Conservation (phyloP, 1,140 invertebrate genomes). For the Lepidurus packardi region DNA sequence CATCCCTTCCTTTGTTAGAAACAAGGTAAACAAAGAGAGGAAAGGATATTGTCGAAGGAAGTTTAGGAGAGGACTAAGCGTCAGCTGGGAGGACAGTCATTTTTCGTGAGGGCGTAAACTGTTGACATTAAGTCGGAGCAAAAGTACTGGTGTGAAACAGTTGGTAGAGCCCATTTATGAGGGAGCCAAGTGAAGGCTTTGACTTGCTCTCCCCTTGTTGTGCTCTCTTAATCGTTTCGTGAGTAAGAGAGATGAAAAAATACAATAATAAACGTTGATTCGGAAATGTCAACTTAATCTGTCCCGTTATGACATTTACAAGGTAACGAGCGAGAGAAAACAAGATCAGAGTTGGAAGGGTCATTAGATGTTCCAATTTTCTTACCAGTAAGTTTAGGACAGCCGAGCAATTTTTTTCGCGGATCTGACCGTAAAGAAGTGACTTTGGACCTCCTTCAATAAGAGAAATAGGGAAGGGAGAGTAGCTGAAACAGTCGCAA, state of each 20-base stretch:
- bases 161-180: neutral
- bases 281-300: neutral
- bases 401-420: neutral
- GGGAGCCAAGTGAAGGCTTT: neutral
- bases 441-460: neutral
- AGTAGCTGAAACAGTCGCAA: neutral
- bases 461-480: neutral
- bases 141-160: neutral
- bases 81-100: neutral
- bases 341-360: neutral
- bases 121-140: neutral
- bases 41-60: neutral
- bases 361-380: constrained; percentile 4
- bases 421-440: neutral
- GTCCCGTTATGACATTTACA: constrained; percentile 6
- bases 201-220: neutral
- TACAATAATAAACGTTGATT: neutral
- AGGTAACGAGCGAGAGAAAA: neutral
- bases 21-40: neutral
- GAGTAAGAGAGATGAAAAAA: neutral
- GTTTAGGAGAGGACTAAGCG: neutral
- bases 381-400: neutral
- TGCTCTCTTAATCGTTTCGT: neutral
- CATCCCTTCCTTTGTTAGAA: neutral
- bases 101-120: neutral